A percentile compares a stretch with the other conserved stretches of the same genome.
These are phyloP conservation scores for Eciton burchellii DNA, from an alignment of 1,140 invertebrate genomes.

Conservation along the genomic window DNA sequence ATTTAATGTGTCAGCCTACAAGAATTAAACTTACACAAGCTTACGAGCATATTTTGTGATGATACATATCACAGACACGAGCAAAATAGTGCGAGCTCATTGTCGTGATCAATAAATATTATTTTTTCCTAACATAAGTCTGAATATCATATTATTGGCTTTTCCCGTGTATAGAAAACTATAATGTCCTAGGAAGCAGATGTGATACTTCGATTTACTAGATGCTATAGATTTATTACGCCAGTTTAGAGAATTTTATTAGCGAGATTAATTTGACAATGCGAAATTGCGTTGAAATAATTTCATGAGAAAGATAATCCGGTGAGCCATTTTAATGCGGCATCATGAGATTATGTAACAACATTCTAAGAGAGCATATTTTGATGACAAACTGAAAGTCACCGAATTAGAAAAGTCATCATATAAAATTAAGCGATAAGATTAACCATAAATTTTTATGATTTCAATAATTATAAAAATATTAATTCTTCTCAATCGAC, in stretches of 20 bases:
- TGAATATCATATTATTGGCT: neutral
- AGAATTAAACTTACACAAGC: constrained; percentile 33
- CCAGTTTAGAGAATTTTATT: constrained; percentile 41
- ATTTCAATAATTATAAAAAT: neutral
- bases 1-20: neutral
- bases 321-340: constrained; percentile 10
- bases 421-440: constrained; percentile 5
- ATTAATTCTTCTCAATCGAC: neutral
- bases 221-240: too few species aligned
- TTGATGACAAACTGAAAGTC: neutral
- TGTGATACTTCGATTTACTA: constrained; percentile 13
- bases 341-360: neutral
- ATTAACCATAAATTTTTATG: constrained; percentile 11
- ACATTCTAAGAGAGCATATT: neutral
- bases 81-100: constrained; percentile 43
- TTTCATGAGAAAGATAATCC: neutral
- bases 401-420: neutral
- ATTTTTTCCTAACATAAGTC: neutral
- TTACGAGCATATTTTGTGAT: constrained; percentile 31
- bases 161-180: neutral
- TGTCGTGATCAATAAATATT: constrained; percentile 2
- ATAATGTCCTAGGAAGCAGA: neutral
- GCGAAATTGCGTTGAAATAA: constrained; percentile 12
- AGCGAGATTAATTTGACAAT: constrained; percentile 28
- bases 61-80: constrained; percentile 8